Conservation (phyloP, 2,888 invertebrate genomes). For the Hedya salicella region DNA sequence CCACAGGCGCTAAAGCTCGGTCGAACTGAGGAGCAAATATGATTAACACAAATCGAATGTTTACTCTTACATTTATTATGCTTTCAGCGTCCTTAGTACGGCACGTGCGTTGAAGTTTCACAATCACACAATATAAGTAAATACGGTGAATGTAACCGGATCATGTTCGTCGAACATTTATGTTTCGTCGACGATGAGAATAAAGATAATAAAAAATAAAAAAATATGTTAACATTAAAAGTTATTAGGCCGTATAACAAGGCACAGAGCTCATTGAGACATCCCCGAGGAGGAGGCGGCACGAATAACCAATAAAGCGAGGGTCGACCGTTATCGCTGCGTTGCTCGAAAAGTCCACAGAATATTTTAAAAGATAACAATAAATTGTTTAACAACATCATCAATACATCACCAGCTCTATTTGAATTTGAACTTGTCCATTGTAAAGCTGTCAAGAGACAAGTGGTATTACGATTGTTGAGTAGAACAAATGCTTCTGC, state of each 20-base stretch:
- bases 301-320: conserved; percentile 49
- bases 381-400: conserved; percentile 25
- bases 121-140: not conserved
- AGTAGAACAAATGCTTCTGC: conserved; percentile 46
- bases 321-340: conserved; percentile 38
- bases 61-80: conserved; percentile 24
- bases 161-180: not conserved
- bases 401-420: conserved; percentile 22
- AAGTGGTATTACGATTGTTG: conserved; percentile 44
- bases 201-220: conserved; percentile 8
- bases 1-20: conserved; percentile 23
- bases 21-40: conserved; percentile 4
- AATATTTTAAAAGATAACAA: conserved; percentile 21
- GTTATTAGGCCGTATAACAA: conserved; percentile 51
- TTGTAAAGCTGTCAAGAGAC: conserved; percentile 45
- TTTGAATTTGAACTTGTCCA: conserved; percentile 25
- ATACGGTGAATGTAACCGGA: not conserved
- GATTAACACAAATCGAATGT: conserved; percentile 23
- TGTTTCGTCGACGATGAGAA: not conserved
- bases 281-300: conserved; percentile 52
- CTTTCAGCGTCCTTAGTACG: conserved; percentile 2
- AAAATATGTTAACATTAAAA: conserved; percentile 32
- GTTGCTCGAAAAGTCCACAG: conserved; percentile 10
- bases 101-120: conserved; percentile 7
- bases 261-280: conserved; percentile 49